phyloP scores from a whole-genome alignment of 1,140 invertebrate genomes.

The Zeugodacus cucurbitae region DNA sequence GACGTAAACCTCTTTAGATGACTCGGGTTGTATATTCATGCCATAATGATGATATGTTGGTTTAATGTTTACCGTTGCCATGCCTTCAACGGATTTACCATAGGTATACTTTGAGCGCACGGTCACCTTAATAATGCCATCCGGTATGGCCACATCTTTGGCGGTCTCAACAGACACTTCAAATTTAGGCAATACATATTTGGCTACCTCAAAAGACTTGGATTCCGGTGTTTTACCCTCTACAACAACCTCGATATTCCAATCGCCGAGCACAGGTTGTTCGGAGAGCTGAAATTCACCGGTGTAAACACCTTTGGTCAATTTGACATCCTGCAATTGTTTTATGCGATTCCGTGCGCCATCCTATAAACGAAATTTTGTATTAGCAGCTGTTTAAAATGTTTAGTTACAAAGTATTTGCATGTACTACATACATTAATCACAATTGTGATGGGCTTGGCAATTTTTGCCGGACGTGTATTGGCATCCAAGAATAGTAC shows the following conservation, averaged over 20 bases:
- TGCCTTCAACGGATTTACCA: constrained; percentile 82
- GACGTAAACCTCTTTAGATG: constrained; percentile 75
- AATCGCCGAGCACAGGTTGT: constrained; percentile 90
- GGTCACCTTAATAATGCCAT: constrained; percentile 79
- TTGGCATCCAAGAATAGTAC: constrained; percentile 83
- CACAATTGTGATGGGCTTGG: constrained; percentile 48
- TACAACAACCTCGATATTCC: constrained; percentile 79
- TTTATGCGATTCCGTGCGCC: constrained; percentile 70
- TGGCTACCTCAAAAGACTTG: constrained; percentile 70
- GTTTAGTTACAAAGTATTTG: background rate
- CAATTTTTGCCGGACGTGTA: constrained; percentile 72
- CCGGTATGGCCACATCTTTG: constrained; percentile 82
- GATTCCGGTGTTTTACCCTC: constrained; percentile 46
- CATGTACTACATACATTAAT: constrained; percentile 45
- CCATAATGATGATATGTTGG: constrained; percentile 55
- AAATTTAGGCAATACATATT: constrained; percentile 94
- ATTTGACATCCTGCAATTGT: constrained; percentile 77
- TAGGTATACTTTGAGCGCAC: constrained; percentile 79
- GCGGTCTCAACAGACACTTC: constrained; percentile 85
- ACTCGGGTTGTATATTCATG: background rate
- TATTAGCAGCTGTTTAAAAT: no score
- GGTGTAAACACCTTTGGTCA: constrained; percentile 81
- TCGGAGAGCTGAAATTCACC: constrained; percentile 83
- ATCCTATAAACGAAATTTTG: constrained; percentile 47
- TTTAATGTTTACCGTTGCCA: constrained; percentile 75